Base-by-base conservation (phyloP, 2,797 vertebrate species). In the Phaenicophaeus curvirostris region DNA sequence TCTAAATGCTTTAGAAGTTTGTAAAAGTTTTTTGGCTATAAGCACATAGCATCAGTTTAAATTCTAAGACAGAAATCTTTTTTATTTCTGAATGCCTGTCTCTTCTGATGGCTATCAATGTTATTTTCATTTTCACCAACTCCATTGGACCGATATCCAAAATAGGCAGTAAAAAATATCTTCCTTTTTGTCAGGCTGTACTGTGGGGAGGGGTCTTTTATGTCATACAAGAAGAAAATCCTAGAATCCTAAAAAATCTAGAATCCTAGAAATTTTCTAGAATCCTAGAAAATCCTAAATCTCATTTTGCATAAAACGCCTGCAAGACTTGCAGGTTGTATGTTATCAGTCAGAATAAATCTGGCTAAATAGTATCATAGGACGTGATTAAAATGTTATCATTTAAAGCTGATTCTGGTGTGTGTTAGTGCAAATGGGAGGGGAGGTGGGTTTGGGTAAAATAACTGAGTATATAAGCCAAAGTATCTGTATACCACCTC, bases 351-450 rank as follows among this genome's bases (percentile, higher is more conserved):
- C 48, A 84, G 81, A 85, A 82, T 82, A 92, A 84, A 89, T 76
- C 41, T 55, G 89, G 69, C 16, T 7, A 69, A 92, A 76, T 72
- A 48, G 69, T 33, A 41, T 46, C 41, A 85, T 65, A 37, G 53
- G 59, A 94, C 62, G 27, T 88, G 51, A 95, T 95, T 85, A 50
- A 78, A 89, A 81, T 39, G 11, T 53, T 92, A 4, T 42, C 30
- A 76, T 94, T 96, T 93, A 68, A 96, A 94, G 76, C 51, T 75
- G 44, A 24, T 82, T 19, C 14, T 82, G 51, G 30, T 93, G 13
- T 48, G 67, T 80, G 31, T 77, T 83, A 23, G 33, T 33, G 54
- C 74, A 95, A 93, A 85, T 65, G 74, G n/a, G 41, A 17, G n/a
- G n/a, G n/a, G n/a, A n/a, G n/a, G n/a, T n/a, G n/a, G 15, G 72